These are phyloP conservation scores for Percina caprodes DNA, from an alignment of 2,113 vertebrate species.

Conservation along the genomic window DNA sequence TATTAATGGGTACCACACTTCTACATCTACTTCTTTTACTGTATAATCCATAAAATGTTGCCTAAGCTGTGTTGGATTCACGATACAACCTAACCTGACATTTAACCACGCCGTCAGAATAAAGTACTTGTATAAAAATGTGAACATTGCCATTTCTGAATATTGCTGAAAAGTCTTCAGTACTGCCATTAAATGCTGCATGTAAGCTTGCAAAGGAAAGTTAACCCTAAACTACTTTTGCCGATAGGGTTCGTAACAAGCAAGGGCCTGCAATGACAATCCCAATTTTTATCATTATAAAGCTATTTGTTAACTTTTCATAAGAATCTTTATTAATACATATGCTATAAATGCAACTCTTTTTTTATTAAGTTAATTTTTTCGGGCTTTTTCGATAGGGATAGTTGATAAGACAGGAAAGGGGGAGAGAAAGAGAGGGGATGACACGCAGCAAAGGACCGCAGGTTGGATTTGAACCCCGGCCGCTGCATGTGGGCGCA, in stretches of 20 bases:
- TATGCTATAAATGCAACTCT: not conserved
- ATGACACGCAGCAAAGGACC: no score
- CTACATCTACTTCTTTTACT: slow-evolving; percentile 61
- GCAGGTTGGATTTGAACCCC: no score
- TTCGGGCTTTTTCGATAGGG: no score
- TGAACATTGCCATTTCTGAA: slow-evolving; percentile 14
- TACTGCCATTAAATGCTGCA: not conserved
- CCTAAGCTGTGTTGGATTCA: not conserved
- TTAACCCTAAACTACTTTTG: not conserved
- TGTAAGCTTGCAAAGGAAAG: not conserved
- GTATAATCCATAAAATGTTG: slow-evolving; percentile 21
- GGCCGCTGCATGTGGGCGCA: no score
- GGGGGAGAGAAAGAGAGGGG: no score
- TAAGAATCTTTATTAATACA: not conserved
- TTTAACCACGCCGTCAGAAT: slow-evolving; percentile 34
- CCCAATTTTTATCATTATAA: not conserved
- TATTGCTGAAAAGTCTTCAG: not conserved
- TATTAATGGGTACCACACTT: slow-evolving; percentile 56
- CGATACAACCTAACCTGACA: not conserved
- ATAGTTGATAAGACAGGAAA: no score
- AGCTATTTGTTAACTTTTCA: not conserved
- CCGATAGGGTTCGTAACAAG: not conserved
- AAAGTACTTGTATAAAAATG: slow-evolving; percentile 17
- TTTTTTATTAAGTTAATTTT: not conserved
- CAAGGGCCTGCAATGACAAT: not conserved